Evolutionary conservation across 2,888 invertebrate species (phyloP), one percentile per base, ranked within the genome.

Genomic region (Callyntrura guangdongensis): DNA sequence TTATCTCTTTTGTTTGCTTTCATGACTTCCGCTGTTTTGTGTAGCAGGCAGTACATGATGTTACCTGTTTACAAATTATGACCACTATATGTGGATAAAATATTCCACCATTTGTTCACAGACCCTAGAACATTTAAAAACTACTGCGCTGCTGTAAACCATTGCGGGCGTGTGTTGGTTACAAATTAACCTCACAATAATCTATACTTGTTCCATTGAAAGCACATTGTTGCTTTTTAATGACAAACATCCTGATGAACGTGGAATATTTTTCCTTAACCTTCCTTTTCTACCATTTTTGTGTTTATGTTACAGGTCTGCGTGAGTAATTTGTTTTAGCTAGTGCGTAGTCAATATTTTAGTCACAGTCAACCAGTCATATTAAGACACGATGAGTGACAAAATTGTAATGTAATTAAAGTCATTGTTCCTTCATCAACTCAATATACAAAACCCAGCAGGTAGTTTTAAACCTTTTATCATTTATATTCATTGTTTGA

Each of bases 1-100:
- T 61, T 89, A 81, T 89, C 61, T 74, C n/a, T 67, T 74, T 82
- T 83, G 25, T 83, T 89, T 83, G 74, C 61, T 4, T 83, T 47
- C 47, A 72, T 64, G 79, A 86, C 86, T 86, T 86, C 79, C 79
- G 59, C 17, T n/a, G 25, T 14, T 47, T 47, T 45, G 36, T 36
- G 36, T 36, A 2, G 36, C 36, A 36, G 36, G 36, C 36, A 36
- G 6, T 72, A 47, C 20, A 45, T 72, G 8, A 25, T 45, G 14
- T 9, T 64, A n/a, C 17, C 17, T 22, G 14, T 77, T 14, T 47
- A 20, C 49, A 25, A 36, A 45, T 74, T 12, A 20, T 74, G 17
- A 47, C 36, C 27, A 36, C 22, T 27, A 69, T 14, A 27, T 47
- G 11, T 17, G 47, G 45, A 27, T 36, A 69, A 69, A 74, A 45